Conservation (phyloP, 2,888 invertebrate genomes). For the Erebia aethiops region DNA sequence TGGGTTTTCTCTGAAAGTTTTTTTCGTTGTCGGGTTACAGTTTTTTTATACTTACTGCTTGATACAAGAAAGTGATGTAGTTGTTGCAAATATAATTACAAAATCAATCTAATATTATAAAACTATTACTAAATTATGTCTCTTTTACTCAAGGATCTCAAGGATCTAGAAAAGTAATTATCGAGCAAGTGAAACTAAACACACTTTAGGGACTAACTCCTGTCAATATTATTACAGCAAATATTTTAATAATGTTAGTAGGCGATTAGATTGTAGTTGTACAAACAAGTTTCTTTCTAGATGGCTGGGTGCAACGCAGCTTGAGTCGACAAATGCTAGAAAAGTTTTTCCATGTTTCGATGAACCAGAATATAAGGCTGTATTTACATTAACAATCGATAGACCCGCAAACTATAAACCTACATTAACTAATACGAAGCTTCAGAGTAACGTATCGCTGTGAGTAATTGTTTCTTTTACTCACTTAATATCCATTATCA, state of each 20-base stretch:
- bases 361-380: constrained; percentile 79
- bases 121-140: too few species aligned
- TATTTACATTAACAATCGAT: constrained; percentile 70
- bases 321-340: constrained; percentile 87
- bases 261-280: neutral
- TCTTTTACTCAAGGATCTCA: too few species aligned
- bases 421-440: constrained; percentile 64
- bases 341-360: constrained; percentile 92
- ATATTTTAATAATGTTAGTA: neutral
- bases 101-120: too few species aligned
- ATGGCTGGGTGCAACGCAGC: constrained; percentile 87
- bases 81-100: too few species aligned
- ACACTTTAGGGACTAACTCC: neutral
- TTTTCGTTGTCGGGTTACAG: too few species aligned
- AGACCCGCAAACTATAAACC: constrained; percentile 60
- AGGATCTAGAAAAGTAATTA: neutral
- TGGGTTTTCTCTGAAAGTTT: too few species aligned
- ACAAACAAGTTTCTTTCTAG: constrained; percentile 55
- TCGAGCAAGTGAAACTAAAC: neutral
- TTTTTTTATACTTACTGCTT: too few species aligned
- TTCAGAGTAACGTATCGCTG: constrained; percentile 52
- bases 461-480: constrained; percentile 47
- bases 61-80: too few species aligned
- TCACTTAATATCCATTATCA: neutral
- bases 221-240: constrained; percentile 2